Evolutionary conservation across 2,888 invertebrate genomes (phyloP).

Genomic region (Nymphalis urticae): DNA sequence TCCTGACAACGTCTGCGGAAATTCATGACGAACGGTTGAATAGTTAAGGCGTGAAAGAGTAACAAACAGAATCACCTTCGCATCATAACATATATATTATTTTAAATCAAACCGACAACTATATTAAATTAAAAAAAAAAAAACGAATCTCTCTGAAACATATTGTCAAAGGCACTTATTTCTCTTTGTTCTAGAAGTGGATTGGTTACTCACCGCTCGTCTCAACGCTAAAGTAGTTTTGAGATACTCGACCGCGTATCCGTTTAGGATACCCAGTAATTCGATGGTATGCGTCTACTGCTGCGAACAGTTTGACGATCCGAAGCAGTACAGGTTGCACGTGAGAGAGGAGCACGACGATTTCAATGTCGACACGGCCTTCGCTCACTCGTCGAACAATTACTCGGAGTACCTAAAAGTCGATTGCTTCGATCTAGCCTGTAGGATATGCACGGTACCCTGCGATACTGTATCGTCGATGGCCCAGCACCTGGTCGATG

Average conservation of each 20-base stretch:
- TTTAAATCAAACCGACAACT: no score
- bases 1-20: no score
- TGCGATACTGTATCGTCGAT: conserved; percentile 46
- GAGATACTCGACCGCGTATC: conserved; percentile 62
- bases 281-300: conserved; percentile 64
- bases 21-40: no score
- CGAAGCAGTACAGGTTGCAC: conserved; percentile 55
- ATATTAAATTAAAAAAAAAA: not conserved
- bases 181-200: conserved; percentile 71
- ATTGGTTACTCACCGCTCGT: conserved; percentile 61
- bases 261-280: conserved; percentile 63
- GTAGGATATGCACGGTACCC: conserved; percentile 51
- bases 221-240: conserved; percentile 63
- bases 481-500: conserved; percentile 50
- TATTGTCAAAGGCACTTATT: conserved; percentile 46
- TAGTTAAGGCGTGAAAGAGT: no score
- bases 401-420: conserved; percentile 49
- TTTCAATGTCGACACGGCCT: conserved; percentile 53
- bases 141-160: conserved; percentile 21
- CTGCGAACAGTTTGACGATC: conserved; percentile 55
- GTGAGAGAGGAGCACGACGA: conserved; percentile 53
- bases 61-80: no score
- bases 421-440: conserved; percentile 59
- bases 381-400: conserved; percentile 48
- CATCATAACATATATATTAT: no score